A percentile compares a stretch with the other conserved stretches of the same genome.
Conservation (phyloP, 2,888 invertebrate genomes). For the Nipponacmea schrenckii region DNA sequence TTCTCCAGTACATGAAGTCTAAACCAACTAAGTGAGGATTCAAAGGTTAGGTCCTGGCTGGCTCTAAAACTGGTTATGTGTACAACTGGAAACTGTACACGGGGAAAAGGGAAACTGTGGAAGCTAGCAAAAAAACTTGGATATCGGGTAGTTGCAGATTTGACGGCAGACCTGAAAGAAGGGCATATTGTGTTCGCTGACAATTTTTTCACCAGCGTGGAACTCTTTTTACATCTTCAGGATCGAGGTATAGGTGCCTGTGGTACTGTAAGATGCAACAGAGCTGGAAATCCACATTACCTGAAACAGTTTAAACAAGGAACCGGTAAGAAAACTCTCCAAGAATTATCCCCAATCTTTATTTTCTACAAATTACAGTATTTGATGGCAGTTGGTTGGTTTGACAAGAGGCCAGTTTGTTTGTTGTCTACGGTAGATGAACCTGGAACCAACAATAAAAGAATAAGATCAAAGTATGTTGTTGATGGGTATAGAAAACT, state of each 20-base stretch:
- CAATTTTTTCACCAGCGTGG: background rate
- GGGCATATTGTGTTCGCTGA: background rate
- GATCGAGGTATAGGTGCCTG: background rate
- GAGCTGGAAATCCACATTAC: background rate
- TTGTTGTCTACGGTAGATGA: background rate
- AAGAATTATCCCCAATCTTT: background rate
- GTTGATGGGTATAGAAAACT: background rate
- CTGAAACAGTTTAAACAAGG: background rate
- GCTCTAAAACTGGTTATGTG: slow-evolving; percentile 19
- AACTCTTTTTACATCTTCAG: background rate
- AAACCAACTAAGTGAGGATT: slow-evolving; percentile 31
- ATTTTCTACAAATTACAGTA: background rate
- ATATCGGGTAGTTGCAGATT: background rate
- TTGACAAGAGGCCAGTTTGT: background rate
- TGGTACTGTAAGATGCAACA: background rate
- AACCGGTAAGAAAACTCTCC: background rate
- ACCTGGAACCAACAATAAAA: background rate
- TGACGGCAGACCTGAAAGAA: background rate
- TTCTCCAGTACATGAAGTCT: slow-evolving; percentile 23
- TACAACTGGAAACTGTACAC: no score
- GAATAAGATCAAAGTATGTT: background rate
- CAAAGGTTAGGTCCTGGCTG: slow-evolving; percentile 26
- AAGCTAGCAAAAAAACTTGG: background rate
- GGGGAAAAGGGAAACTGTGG: no score
- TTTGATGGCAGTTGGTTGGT: background rate